phyloP scores from a whole-genome alignment of 1,140 invertebrate genomes.

The Paralvinella palmiformis region DNA sequence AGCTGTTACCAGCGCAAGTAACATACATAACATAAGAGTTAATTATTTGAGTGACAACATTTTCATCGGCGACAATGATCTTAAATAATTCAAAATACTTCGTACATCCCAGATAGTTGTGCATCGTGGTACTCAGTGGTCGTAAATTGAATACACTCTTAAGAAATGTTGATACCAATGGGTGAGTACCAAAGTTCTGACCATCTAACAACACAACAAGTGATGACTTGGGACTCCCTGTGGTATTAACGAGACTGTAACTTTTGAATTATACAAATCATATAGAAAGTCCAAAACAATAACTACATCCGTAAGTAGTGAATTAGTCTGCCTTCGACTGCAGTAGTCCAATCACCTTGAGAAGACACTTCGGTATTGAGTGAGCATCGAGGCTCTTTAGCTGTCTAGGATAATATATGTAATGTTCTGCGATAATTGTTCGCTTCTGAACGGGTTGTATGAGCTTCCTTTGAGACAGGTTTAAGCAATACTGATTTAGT shows the following conservation, averaged over 20 bases:
- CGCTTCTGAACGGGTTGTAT: not conserved
- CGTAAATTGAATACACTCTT: conserved; percentile 2
- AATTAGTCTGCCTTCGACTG: not conserved
- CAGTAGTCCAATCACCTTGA: not conserved
- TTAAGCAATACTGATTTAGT: not conserved
- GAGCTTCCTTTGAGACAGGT: not conserved
- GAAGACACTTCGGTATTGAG: not conserved
- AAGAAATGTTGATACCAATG: not conserved
- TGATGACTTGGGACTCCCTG: not conserved
- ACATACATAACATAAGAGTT: not conserved
- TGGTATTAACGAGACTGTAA: conserved; percentile 7
- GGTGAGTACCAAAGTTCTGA: not conserved
- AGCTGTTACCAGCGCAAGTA: not conserved
- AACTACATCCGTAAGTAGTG: not conserved
- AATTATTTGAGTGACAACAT: not conserved
- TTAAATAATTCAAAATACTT: not conserved
- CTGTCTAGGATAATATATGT: not conserved
- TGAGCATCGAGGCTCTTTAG: not conserved
- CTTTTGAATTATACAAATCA: not conserved
- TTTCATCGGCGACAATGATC: not conserved
- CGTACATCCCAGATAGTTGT: conserved; percentile 6
- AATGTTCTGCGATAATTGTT: not conserved
- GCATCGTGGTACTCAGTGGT: conserved; percentile 2
- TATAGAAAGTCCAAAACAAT: conserved; percentile 4
- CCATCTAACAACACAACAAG: not conserved